These are phyloP conservation scores for Drosophila crucigera DNA, from an alignment of 2,888 invertebrate genomes.

Conservation along the genomic window DNA sequence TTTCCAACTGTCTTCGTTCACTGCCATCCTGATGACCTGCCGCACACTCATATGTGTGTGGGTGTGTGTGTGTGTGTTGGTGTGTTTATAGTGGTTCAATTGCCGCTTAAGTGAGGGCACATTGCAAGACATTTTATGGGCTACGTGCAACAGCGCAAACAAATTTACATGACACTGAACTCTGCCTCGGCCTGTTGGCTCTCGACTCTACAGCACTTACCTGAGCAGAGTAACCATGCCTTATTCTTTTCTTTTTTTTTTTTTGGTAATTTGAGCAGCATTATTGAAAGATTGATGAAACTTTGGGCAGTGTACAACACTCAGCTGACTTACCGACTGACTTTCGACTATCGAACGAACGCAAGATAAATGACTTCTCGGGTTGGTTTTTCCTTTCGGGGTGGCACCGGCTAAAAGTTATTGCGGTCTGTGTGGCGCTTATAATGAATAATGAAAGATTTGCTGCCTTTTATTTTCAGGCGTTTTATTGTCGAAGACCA, in stretches of 20 bases:
- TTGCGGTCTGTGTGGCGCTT: constrained; percentile 71
- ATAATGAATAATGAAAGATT: constrained; percentile 79
- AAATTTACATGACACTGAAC: constrained; percentile 80
- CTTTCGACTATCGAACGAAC: constrained; percentile 48
- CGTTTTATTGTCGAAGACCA: constrained; percentile 66
- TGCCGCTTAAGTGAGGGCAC: constrained; percentile 62
- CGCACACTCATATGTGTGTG: constrained; percentile 7
- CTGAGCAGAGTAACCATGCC: constrained; percentile 4
- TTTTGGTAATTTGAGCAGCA: constrained; percentile 52
- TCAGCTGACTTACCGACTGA: constrained; percentile 22
- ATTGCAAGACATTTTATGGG: constrained; percentile 72
- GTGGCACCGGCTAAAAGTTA: constrained; percentile 58
- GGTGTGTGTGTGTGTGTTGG: not conserved
- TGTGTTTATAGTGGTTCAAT: constrained; percentile 54
- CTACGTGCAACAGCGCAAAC: constrained; percentile 79
- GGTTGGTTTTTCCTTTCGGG: constrained; percentile 19
- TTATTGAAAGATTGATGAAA: constrained; percentile 81
- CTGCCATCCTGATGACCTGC: constrained; percentile 54
- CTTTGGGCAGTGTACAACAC: constrained; percentile 35
- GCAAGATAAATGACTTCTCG: constrained; percentile 74
- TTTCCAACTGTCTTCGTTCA: constrained; percentile 66
- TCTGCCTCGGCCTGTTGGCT: constrained; percentile 39
- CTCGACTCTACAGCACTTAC: constrained; percentile 27
- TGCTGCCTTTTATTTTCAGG: constrained; percentile 58
- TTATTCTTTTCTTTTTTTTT: not conserved